phyloP scores from a whole-genome alignment of 2,113 vertebrate species.

The Corydoras maculifer region DNA sequence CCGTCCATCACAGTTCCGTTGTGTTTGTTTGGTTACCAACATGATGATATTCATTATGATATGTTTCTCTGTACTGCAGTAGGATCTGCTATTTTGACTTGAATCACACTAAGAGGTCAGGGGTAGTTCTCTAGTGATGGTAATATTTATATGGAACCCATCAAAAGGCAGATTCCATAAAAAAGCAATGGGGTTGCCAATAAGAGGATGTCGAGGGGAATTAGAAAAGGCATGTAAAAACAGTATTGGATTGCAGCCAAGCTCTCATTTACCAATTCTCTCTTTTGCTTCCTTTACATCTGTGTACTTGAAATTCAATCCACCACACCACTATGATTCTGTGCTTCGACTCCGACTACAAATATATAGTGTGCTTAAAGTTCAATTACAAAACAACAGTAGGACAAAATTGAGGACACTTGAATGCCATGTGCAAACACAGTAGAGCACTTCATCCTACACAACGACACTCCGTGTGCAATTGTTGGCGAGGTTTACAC shows the following conservation, averaged over 20 bases:
- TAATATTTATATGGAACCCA: no score
- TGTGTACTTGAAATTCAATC: background rate
- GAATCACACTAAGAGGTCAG: no score
- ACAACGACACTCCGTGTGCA: slow-evolving; percentile 33
- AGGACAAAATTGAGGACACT: slow-evolving; percentile 54
- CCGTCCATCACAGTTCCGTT: no score
- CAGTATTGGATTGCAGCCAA: slow-evolving; percentile 3
- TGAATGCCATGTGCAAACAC: slow-evolving; percentile 64
- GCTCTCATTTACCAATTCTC: background rate
- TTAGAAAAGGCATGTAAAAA: slow-evolving; percentile 1
- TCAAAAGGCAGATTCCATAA: no score
- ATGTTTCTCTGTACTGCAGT: no score
- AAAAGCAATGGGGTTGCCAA: no score
- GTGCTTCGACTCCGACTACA: slow-evolving; percentile 20
- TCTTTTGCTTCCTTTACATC: background rate
- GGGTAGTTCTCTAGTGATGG: no score
- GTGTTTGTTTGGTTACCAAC: no score
- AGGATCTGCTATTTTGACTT: no score
- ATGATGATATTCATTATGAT: no score
- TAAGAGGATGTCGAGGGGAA: background rate
- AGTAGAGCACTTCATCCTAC: slow-evolving; percentile 20
- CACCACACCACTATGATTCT: slow-evolving; percentile 24
- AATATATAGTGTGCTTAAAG: slow-evolving; percentile 25
- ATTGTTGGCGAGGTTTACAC: slow-evolving; percentile 21
- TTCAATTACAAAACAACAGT: slow-evolving; percentile 5